These are phyloP conservation scores for Agrilus biguttatus DNA, from an alignment of 2,888 invertebrate species.

Conservation along the genomic window DNA sequence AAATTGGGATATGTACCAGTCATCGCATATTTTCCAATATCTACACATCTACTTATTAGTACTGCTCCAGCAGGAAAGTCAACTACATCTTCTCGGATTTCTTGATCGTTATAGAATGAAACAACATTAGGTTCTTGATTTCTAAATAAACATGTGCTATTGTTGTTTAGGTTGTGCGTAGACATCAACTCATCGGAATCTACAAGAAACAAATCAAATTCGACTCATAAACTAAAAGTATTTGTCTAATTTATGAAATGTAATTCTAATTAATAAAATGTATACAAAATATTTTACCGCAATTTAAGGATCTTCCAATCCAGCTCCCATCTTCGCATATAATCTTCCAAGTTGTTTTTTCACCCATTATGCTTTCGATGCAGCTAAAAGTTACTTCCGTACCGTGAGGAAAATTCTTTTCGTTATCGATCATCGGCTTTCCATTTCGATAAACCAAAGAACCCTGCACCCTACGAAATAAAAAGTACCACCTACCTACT, in stretches of 20 bases:
- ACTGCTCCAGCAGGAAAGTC: constrained; percentile 61
- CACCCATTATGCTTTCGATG: constrained; percentile 66
- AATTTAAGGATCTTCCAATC: constrained; percentile 67
- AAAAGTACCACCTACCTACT: neutral
- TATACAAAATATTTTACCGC: constrained; percentile 40
- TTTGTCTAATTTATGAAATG: no score
- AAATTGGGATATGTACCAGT: constrained; percentile 23
- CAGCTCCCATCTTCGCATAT: constrained; percentile 74
- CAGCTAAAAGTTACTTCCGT: constrained; percentile 75
- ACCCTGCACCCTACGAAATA: constrained; percentile 49
- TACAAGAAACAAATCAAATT: constrained; percentile 9
- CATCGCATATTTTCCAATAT: constrained; percentile 77
- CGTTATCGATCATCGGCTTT: constrained; percentile 47
- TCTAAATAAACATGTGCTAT: constrained; percentile 60
- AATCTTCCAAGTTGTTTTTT: constrained; percentile 72
- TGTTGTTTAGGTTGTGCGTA: constrained; percentile 26
- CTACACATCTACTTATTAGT: constrained; percentile 52
- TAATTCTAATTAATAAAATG: no score
- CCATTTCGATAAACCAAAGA: constrained; percentile 63
- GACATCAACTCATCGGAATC: constrained; percentile 24
- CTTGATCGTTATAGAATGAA: constrained; percentile 66
- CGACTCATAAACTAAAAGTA: no score
- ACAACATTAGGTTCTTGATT: constrained; percentile 69
- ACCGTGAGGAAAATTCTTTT: constrained; percentile 62
- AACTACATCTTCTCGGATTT: constrained; percentile 58